Evolutionary conservation across 1,140 invertebrate genomes (phyloP), one percentile per base, ranked within the genome.

Genomic region (Babylonia areolata): DNA sequence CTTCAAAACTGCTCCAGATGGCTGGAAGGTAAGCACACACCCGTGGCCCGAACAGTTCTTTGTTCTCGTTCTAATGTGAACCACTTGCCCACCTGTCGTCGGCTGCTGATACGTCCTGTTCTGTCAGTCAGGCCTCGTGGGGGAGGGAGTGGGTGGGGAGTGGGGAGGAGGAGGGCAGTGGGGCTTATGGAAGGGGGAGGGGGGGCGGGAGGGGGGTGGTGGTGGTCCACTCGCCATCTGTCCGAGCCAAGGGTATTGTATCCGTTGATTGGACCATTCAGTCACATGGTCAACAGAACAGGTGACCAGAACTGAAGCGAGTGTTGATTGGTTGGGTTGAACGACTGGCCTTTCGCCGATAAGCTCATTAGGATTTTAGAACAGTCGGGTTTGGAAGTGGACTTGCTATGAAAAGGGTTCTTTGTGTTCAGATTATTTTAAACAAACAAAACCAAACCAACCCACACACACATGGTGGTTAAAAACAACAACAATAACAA

Each of bases 1-100:
- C 94, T 99, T 99, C 94, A 98, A 98, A 95, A 99, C 98, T 17
- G 98, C 98, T 3, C 98, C 98, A 69, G 98, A 97, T 93, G 98
- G 98, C 31, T 99, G 98, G 98, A 99, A 99, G 93, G 95, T 95
- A 93, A 87, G 90, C 86, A 23, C 5, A 64, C 15, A 12, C 28
- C 58, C 23, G 0, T 11, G 46, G 20, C 46, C 28, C 6, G 58
- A 64, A 17, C 35, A 35, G 75, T 77, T 77, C 75, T 39, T 40
- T 77, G 33, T 77, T 73, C 71, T 37, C 31, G 35, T 6, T 73
- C 28, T 23, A 6, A 69, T 12, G 0, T 37, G 33, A 0, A 64
- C n/a, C 58, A 64, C 58, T 12, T 64, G 5, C 6, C 58, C 58
- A 64, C 58, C 58, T 64, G 58, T 23, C 28, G 58, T 23, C 28